Conservation (phyloP, 2,888 invertebrate genomes). For the Hydraecia micacea region DNA sequence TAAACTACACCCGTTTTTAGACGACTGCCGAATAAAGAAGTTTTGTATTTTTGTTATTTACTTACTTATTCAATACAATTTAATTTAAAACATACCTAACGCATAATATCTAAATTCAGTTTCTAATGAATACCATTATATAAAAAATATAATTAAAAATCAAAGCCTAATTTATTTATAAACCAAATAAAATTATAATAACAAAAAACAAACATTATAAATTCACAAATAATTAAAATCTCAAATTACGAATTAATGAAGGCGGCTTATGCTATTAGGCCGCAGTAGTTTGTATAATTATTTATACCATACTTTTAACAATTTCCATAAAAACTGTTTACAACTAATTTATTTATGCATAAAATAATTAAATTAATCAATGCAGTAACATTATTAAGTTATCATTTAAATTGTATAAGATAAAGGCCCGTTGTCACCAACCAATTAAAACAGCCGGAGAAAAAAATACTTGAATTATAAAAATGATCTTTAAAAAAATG, state of each 20-base stretch:
- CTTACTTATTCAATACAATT: too few relatives aligned
- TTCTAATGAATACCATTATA: neutral
- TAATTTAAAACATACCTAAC: neutral
- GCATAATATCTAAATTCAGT: neutral
- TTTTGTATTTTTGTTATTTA: neutral
- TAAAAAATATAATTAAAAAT: conserved; percentile 1
- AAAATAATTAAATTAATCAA: conserved; percentile 61
- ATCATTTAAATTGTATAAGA: conserved; percentile 21
- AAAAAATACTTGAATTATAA: neutral
- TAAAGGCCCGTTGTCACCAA: conserved; percentile 10
- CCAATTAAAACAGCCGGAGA: conserved; percentile 7
- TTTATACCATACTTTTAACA: conserved; percentile 67
- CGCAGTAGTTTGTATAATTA: conserved; percentile 49
- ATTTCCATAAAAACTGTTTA: conserved; percentile 72
- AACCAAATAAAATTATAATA: conserved; percentile 26
- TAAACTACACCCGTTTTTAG: neutral
- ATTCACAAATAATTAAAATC: conserved; percentile 38
- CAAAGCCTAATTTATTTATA: conserved; percentile 24
- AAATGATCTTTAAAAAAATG: neutral
- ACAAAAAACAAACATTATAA: conserved; percentile 20
- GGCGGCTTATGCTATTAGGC: conserved; percentile 59
- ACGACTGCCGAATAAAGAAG: neutral
- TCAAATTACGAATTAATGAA: conserved; percentile 67
- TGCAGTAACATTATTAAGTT: conserved; percentile 40
- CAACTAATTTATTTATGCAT: conserved; percentile 65